These are phyloP conservation scores for Hippocampus comes DNA, from an alignment of 2,113 vertebrate species.

Conservation along the genomic window DNA sequence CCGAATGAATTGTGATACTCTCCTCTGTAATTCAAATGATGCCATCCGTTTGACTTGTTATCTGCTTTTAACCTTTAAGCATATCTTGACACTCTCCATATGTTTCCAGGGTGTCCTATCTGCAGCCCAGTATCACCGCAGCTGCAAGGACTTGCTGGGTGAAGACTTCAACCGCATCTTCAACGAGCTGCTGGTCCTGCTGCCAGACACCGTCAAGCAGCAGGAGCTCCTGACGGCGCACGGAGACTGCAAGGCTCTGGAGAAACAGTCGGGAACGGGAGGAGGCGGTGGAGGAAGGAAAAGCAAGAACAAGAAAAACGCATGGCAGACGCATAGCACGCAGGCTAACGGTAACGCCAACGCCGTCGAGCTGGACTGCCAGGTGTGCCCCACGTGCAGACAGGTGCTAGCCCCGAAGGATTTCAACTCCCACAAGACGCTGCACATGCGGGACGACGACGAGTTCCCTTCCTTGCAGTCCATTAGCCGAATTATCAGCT, in stretches of 20 bases:
- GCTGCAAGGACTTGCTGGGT: conserved; percentile 82
- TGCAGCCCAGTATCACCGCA: conserved; percentile 86
- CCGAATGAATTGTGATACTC: neutral
- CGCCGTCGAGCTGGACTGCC: conserved; percentile 82
- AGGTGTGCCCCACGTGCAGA: conserved; percentile 85
- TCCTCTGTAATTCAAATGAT: neutral
- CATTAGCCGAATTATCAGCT: conserved; percentile 89
- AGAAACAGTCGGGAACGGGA: conserved; percentile 67
- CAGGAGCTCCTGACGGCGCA: conserved; percentile 93
- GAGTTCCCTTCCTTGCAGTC: conserved; percentile 95
- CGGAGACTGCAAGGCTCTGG: conserved; percentile 73
- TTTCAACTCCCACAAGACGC: conserved; percentile 82
- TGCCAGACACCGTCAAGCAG: conserved; percentile 90
- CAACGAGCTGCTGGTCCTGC: conserved; percentile 87
- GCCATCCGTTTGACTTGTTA: neutral
- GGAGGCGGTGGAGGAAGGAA: conserved; percentile 69
- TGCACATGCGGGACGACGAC: conserved; percentile 79
- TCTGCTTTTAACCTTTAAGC: neutral
- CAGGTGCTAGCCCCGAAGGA: conserved; percentile 90
- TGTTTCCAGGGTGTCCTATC: conserved; percentile 82
- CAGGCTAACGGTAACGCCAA: conserved; percentile 23
- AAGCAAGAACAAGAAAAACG: conserved; percentile 84
- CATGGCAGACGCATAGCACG: conserved; percentile 74
- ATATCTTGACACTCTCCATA: neutral
- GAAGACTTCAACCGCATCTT: conserved; percentile 89